These are phyloP conservation scores for Myotis planiceps DNA, from an alignment of 2,797 vertebrate genomes.

Conservation along the genomic window DNA sequence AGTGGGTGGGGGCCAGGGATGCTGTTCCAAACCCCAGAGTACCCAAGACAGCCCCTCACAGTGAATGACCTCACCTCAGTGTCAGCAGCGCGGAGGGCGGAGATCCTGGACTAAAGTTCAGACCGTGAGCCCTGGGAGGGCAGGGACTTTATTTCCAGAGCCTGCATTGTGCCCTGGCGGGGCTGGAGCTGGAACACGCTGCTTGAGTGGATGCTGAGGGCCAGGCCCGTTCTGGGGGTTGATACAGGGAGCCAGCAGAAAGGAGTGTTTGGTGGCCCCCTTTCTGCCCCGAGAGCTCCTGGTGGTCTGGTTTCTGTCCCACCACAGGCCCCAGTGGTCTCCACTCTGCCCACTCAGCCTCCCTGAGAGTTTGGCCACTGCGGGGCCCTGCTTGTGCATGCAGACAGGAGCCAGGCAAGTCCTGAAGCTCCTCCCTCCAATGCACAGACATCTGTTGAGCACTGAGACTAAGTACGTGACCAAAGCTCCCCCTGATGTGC, in stretches of 20 bases:
- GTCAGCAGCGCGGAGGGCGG: neutral
- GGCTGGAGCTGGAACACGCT: neutral
- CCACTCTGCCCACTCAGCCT: neutral
- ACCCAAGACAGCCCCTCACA: neutral
- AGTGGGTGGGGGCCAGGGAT: neutral
- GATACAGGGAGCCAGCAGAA: neutral
- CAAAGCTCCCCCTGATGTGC: neutral
- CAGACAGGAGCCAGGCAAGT: neutral
- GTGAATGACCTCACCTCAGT: neutral
- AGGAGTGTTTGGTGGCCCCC: neutral
- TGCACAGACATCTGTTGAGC: too few species aligned
- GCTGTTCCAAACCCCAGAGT: too few species aligned
- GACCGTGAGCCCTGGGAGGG: neutral
- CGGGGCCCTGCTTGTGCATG: fast-evolving
- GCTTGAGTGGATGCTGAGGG: neutral
- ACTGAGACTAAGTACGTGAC: neutral
- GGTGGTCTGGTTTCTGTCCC: neutral
- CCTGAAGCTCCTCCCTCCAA: too few species aligned
- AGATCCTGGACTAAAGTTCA: neutral
- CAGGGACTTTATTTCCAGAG: neutral
- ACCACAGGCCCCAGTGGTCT: neutral
- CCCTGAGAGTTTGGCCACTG: neutral
- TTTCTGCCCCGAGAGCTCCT: neutral
- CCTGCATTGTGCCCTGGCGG: fast-evolving
- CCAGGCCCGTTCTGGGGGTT: too few species aligned